Evolutionary conservation across 2,797 vertebrate genomes (phyloP), one percentile per base, ranked within the genome.

Genomic region (Mormyrops attenuatus): DNA sequence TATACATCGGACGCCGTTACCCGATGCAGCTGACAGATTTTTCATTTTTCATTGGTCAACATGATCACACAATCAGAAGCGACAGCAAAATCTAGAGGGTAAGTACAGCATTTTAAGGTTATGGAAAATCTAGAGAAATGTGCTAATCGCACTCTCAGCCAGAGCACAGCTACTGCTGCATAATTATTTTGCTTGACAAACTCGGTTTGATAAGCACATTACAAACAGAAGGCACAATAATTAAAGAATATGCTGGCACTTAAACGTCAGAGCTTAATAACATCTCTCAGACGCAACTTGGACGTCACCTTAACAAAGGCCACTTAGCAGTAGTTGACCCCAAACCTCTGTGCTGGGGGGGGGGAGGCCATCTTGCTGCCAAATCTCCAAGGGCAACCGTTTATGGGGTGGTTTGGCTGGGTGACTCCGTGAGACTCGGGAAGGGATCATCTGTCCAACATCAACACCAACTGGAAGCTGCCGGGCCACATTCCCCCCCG

Each of bases 131-230:
- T 50, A 47, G 66, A 47, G 73, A 9, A 34, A 63, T 30, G 34
- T 44, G 20, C 60, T 44, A 15, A 88, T 22, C 50, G n/a, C 30
- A 17, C 34, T 44, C 44, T 85, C 80, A 85, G n/a, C 20, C 80
- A 85, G 80, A 50, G 80, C 47, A 15, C n/a, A 84, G 30, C 17
- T 86, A 50, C 50, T 22, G 26, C 22, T 1, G 11, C 85, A 88
- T 13, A 60, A 55, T 49, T 47, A 80, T 41, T 80, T 80, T 41
- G 73, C 73, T 38, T 85, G 41, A 85, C 80, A 80, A 73, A 84
- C 55, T 49, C 86, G 60, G 87, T 90, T 91, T 89, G 90, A 85
- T 80, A 91, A 49, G 22, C 89, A 90, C 50, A 86, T 85, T 90
- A 89, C 87, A 92, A 90, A 82, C 80, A 73, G 11, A 89, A 91